Evolutionary conservation across 2,797 vertebrate genomes (phyloP).

Genomic region (Molossus alvarezi): DNA sequence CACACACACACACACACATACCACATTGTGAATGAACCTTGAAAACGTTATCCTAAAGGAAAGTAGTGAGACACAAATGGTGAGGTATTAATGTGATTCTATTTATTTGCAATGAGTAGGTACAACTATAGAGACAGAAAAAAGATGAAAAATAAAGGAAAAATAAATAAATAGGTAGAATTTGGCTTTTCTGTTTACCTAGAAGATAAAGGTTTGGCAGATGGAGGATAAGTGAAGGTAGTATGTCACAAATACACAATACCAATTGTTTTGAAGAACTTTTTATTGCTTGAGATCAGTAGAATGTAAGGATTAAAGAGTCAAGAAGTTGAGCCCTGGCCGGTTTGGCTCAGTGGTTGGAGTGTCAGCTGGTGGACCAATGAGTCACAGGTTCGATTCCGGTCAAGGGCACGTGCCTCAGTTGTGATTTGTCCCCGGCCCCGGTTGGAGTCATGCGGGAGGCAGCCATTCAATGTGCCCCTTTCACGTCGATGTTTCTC

Average conservation of each 20-base stretch:
- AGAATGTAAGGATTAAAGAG: not conserved
- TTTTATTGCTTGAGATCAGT: not conserved
- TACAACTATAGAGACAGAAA: not conserved
- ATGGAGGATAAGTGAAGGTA: not conserved
- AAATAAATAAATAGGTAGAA: not conserved
- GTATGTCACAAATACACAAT: not conserved
- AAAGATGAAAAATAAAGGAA: not conserved
- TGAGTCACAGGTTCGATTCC: too few relatives aligned
- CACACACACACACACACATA: too few relatives aligned
- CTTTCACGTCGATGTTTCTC: too few relatives aligned
- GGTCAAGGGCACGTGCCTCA: too few relatives aligned
- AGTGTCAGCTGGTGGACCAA: too few relatives aligned
- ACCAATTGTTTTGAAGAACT: not conserved
- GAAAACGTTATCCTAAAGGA: not conserved
- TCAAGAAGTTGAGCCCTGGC: not conserved
- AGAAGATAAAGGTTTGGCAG: not conserved
- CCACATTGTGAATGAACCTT: not conserved
- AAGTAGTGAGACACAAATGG: not conserved
- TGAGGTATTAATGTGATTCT: not conserved
- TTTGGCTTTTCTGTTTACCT: constrained; percentile 22
- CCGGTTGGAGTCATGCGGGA: too few relatives aligned
- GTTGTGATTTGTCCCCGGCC: too few relatives aligned
- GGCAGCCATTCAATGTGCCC: too few relatives aligned
- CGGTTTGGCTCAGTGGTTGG: too few relatives aligned
- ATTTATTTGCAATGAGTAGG: not conserved